phyloP scores from a whole-genome alignment of 2,888 invertebrate genomes.

The Sympetrum striolatum region DNA sequence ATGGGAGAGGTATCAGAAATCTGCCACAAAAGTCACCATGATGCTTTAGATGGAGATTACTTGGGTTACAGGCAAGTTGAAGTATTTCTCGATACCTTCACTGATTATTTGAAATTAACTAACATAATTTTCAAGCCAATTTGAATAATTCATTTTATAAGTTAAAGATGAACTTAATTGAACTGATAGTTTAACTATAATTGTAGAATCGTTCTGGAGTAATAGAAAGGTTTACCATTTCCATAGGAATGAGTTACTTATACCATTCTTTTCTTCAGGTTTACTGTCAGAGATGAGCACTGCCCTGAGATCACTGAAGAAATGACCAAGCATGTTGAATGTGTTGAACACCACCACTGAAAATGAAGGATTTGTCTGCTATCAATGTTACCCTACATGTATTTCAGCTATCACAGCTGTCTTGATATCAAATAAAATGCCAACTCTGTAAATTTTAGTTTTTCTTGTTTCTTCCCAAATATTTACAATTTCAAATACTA shows the following conservation, averaged over 20 bases:
- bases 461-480: no score
- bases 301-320: constrained; percentile 19
- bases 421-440: constrained; percentile 8
- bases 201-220: no score
- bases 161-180: no score
- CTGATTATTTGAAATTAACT: no score
- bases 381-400: background rate
- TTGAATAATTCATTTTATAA: no score
- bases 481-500: no score
- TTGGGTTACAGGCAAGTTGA: background rate
- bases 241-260: no score
- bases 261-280: background rate
- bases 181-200: no score
- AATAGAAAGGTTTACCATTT: no score
- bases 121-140: no score
- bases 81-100: background rate
- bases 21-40: background rate
- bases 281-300: background rate
- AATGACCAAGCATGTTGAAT: constrained; percentile 1
- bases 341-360: constrained; percentile 11
- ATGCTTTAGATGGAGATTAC: background rate
- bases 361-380: background rate
- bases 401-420: background rate
- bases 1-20: background rate
- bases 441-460: background rate